Percentiles rank a stretch among this genome's conserved stretches.
These are phyloP conservation scores for Sinotaia quadrata DNA, from an alignment of 2,888 invertebrate species.

Conservation along the genomic window DNA sequence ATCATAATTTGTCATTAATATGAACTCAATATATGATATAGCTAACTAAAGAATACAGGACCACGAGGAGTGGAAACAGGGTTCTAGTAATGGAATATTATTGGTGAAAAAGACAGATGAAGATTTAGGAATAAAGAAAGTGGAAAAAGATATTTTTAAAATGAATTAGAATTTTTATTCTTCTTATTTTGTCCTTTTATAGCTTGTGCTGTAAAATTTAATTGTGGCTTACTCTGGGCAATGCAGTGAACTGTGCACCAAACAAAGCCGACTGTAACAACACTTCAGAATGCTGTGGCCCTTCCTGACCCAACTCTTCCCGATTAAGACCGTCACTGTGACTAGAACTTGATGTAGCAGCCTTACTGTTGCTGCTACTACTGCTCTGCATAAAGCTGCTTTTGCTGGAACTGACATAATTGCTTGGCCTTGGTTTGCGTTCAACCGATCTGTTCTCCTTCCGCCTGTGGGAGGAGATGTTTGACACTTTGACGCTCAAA, in stretches of 20 bases:
- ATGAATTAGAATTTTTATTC: too few species aligned
- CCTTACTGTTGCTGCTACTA: conserved; percentile 6
- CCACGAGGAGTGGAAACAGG: too few species aligned
- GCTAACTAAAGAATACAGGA: too few species aligned
- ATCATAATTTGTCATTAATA: too few species aligned
- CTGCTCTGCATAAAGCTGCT: conserved; percentile 6
- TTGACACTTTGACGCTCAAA: neutral
- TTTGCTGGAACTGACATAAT: conserved; percentile 13
- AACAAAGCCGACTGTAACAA: conserved; percentile 35
- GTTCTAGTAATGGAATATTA: too few species aligned
- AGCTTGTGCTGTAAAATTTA: too few species aligned
- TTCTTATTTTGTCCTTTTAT: too few species aligned
- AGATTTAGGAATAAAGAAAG: too few species aligned
- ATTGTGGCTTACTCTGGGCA: conserved; percentile 35
- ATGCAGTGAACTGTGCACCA: conserved; percentile 40
- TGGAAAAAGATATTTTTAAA: too few species aligned
- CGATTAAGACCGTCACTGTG: neutral
- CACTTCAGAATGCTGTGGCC: conserved; percentile 13
- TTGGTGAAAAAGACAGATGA: too few species aligned
- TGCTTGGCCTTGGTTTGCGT: conserved; percentile 1
- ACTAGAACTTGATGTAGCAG: neutral
- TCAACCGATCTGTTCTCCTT: neutral
- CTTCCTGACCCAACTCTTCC: neutral
- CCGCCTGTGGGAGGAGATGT: neutral
- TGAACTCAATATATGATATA: too few species aligned